phyloP scores from a whole-genome alignment of 2,113 vertebrate species.

The Cercocebus atys region DNA sequence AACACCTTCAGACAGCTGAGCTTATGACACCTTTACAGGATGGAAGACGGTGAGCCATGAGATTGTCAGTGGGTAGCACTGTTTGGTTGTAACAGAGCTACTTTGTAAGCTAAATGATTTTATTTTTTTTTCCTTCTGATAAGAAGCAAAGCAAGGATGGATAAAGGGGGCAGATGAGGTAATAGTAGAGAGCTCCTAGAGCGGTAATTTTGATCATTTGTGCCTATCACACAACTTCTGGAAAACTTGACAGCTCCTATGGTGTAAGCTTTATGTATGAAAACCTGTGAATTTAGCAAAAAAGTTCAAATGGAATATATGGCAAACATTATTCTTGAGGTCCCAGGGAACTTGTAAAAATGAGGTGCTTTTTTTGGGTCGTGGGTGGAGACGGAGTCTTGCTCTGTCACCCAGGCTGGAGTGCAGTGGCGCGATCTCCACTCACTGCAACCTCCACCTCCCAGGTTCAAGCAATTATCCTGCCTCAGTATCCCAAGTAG shows the following conservation, averaged over 20 bases:
- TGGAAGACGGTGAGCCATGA: background rate
- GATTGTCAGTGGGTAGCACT: background rate
- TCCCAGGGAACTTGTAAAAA: background rate
- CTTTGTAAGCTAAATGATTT: background rate
- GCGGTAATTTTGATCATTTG: background rate
- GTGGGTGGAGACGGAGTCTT: too few species aligned
- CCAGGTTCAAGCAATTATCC: too few species aligned
- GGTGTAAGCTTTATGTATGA: background rate
- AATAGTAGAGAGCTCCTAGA: background rate
- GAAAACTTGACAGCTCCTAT: background rate
- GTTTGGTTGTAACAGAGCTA: background rate
- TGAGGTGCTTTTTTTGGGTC: too few species aligned
- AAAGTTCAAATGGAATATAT: background rate
- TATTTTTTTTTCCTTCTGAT: background rate
- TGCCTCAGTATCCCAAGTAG: too few species aligned
- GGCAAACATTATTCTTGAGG: background rate
- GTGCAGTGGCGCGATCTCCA: too few species aligned
- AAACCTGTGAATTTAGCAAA: background rate
- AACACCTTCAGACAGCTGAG: background rate
- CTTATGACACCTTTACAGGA: background rate
- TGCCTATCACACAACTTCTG: background rate
- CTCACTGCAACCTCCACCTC: too few species aligned
- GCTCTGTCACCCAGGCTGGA: too few species aligned
- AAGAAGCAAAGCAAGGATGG: background rate
- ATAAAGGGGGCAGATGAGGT: background rate